Evolutionary conservation across 2,888 invertebrate species (phyloP).

Genomic region (Sinotaia quadrata): DNA sequence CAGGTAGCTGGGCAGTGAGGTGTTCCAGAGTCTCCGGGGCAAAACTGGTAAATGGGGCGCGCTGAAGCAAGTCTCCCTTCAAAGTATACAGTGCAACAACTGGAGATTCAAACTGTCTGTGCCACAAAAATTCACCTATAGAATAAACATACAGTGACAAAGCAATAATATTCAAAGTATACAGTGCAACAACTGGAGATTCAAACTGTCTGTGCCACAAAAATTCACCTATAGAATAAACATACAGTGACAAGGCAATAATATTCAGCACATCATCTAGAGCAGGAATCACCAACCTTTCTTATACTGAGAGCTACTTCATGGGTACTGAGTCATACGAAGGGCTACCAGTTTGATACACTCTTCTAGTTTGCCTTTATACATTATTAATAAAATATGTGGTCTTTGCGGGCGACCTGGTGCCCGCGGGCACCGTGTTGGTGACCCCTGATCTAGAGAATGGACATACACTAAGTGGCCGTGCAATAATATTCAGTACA

Average conservation of each 20-base stretch:
- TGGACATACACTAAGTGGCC: background rate
- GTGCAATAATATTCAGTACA: too few species aligned
- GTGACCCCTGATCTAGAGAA: too few species aligned
- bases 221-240: slow-evolving; percentile 79
- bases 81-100: slow-evolving; percentile 87
- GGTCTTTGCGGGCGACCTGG: too few species aligned
- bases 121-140: slow-evolving; percentile 86
- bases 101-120: slow-evolving; percentile 88
- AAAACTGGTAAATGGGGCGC: slow-evolving; percentile 90
- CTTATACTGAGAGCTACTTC: too few species aligned
- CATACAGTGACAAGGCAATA: background rate
- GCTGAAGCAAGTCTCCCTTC: slow-evolving; percentile 77
- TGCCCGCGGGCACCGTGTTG: too few species aligned
- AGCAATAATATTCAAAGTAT: slow-evolving; percentile 75
- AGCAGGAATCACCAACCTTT: too few species aligned
- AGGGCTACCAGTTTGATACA: too few species aligned
- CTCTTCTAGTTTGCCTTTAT: too few species aligned
- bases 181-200: slow-evolving; percentile 93
- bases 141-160: too few species aligned
- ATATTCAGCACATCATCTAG: background rate
- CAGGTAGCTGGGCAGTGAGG: slow-evolving; percentile 65
- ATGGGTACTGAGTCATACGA: too few species aligned
- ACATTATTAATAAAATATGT: too few species aligned
- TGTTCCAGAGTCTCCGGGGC: slow-evolving; percentile 85
- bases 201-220: slow-evolving; percentile 90